Evolutionary conservation across 2,888 invertebrate species (phyloP).

Genomic region (Diarsia brunnea): DNA sequence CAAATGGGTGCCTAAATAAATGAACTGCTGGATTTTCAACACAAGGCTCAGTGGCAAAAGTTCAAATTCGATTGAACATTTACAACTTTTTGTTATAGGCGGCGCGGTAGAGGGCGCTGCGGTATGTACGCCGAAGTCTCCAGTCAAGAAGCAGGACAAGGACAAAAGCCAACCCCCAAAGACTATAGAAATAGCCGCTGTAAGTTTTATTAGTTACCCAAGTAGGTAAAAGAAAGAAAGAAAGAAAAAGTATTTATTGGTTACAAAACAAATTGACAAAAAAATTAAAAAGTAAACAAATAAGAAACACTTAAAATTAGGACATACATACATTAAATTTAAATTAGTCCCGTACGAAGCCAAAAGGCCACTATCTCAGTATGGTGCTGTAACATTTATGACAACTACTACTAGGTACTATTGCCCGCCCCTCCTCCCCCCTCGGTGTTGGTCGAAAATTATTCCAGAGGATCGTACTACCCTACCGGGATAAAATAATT

Average conservation of each 20-base stretch:
- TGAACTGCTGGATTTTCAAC: neutral
- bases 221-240: no score
- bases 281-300: no score
- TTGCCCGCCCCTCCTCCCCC: neutral
- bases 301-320: no score
- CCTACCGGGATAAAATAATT: neutral
- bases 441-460: neutral
- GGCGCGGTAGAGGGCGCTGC: slow-evolving; percentile 71
- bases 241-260: no score
- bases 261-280: no score
- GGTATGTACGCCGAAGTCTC: slow-evolving; percentile 36
- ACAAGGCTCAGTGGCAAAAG: neutral
- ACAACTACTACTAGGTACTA: no score
- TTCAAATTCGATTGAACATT: neutral
- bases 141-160: slow-evolving; percentile 48
- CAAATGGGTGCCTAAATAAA: neutral
- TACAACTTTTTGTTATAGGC: slow-evolving; percentile 62
- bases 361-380: no score
- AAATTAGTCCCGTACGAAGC: no score
- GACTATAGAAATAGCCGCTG: slow-evolving; percentile 35
- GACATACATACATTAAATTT: no score
- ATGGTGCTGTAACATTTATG: no score
- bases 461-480: neutral
- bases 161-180: slow-evolving; percentile 5
- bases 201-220: slow-evolving; percentile 1